Evolutionary conservation across 2,113 vertebrate genomes (phyloP), one percentile per base, ranked within the genome.

Genomic region (Passer domesticus): DNA sequence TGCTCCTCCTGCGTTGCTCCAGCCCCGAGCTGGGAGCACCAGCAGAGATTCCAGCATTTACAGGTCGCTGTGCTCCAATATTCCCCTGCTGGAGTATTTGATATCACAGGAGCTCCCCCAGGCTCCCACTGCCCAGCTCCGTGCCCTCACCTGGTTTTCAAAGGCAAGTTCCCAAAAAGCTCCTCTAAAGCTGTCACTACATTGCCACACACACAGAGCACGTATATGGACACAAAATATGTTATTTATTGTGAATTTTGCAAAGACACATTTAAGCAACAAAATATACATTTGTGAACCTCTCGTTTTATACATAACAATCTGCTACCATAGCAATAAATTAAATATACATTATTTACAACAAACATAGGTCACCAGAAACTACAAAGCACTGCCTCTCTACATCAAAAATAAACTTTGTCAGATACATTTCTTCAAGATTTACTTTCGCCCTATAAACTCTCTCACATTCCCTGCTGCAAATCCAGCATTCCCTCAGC

Each of bases 331-430:
- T 97, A 97, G 98, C 98, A 98, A 98, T 98, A 98, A 98, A 98
- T 98, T 98, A 98, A 98, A 98, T 98, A 82, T 98, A 98, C 98
- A 98, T 74, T 98, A 98, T 98, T 98, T 98, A 98, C 98, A 98
- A 93, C 94, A 96, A 69, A 98, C 97, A 96, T 96, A 97, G 96
- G 97, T 97, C 97, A 97, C 97, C 92, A 44, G 95, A 92, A 92
- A 97, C 98, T 96, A 83, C 87, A 96, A 98, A 97, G 97, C 97
- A 97, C 95, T 37, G 92, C 97, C 89, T 68, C 80, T 97, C 93
- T 89, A 97, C 96, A 93, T 97, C 91, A 96, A 96, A 97, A 97
- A 93, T 95, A 91, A 91, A 96, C 31, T 95, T 74, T 97, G 70
- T 96, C 96, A 93, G 94, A 86, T 94, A 93, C 87, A 59, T 62